Evolutionary conservation across 2,113 vertebrate species (phyloP).

Genomic region (Phalacrocorax carbo): DNA sequence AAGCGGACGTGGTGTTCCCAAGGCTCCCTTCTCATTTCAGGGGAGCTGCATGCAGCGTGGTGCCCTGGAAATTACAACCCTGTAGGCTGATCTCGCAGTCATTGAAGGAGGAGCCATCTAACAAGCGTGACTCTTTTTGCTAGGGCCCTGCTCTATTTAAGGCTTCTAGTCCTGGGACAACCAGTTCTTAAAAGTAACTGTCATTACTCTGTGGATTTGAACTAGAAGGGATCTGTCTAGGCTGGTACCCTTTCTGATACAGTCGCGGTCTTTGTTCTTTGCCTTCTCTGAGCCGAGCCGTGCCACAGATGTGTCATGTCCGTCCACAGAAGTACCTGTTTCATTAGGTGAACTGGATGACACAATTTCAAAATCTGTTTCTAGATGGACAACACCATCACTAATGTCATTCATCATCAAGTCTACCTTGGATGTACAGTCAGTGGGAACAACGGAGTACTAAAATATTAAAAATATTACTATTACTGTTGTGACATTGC

Average conservation of each 20-base stretch:
- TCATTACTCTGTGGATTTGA: not conserved
- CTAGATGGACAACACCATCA: not conserved
- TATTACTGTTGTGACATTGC: not conserved
- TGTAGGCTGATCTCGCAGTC: not conserved
- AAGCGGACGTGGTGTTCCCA: not conserved
- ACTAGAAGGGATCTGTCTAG: not conserved
- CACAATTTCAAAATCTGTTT: not conserved
- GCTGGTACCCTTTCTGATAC: not conserved
- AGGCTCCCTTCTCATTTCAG: not conserved
- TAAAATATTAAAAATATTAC: not conserved
- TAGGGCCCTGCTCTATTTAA: not conserved
- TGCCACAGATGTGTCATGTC: not conserved
- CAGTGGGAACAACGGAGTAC: not conserved
- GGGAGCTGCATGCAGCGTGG: fast-evolving
- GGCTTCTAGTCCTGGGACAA: not conserved
- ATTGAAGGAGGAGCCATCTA: not conserved
- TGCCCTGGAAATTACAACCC: not conserved
- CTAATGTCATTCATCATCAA: not conserved
- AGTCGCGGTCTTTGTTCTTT: not conserved
- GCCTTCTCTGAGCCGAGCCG: not conserved
- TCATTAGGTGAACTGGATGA: not conserved
- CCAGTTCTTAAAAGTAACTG: not conserved
- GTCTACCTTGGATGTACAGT: not conserved
- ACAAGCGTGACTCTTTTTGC: not conserved
- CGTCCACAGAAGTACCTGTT: not conserved